Evolutionary conservation across 2,888 invertebrate genomes (phyloP).

Genomic region (Dioctria linearis): DNA sequence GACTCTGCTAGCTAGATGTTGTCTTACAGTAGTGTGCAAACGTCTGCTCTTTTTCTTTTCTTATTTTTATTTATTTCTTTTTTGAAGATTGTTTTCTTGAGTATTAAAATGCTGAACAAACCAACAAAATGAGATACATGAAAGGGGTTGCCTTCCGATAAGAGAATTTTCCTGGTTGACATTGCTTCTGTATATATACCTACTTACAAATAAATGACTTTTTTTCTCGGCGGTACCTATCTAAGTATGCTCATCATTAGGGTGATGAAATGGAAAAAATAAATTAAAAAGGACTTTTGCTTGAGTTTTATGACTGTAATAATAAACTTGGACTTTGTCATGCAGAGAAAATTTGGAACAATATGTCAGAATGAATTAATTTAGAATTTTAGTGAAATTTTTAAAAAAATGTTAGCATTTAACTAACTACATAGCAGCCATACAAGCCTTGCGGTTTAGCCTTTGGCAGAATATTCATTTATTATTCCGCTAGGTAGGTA

Average conservation of each 20-base stretch:
- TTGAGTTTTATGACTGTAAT: conserved; percentile 47
- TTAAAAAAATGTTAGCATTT: too few species aligned
- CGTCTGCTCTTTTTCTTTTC: conserved; percentile 36
- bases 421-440: too few species aligned
- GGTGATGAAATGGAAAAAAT: conserved; percentile 16
- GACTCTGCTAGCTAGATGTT: neutral
- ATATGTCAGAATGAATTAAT: neutral
- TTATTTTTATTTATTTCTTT: too few species aligned
- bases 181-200: conserved; percentile 24
- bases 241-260: conserved; percentile 15
- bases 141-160: conserved; percentile 49
- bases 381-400: too few species aligned
- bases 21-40: conserved; percentile 33
- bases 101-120: conserved; percentile 44
- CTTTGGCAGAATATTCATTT: too few species aligned
- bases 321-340: conserved; percentile 39
- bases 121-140: conserved; percentile 29
- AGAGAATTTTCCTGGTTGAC: conserved; percentile 6
- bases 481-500: too few species aligned
- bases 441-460: too few species aligned
- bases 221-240: too few species aligned
- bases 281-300: conserved; percentile 22
- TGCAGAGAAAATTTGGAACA: neutral
- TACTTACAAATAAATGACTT: neutral
- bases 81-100: conserved; percentile 22